Evolutionary conservation across 2,888 invertebrate genomes (phyloP).

Genomic region (Hemicrepidius hirtus): DNA sequence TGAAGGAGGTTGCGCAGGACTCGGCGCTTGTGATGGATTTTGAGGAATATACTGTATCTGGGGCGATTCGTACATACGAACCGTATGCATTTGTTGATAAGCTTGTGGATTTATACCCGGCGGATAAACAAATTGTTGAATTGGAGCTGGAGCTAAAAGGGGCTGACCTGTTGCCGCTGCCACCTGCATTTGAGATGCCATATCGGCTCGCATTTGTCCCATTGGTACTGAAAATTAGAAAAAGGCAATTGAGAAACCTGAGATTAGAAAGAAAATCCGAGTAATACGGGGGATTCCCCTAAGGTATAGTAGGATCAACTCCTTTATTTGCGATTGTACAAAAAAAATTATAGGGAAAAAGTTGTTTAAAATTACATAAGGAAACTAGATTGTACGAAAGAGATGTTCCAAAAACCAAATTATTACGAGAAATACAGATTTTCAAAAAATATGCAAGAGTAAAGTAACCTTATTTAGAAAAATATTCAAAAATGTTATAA

Average conservation of each 20-base stretch:
- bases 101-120: slow-evolving; percentile 69
- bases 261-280: too few relatives aligned
- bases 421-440: too few relatives aligned
- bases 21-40: slow-evolving; percentile 74
- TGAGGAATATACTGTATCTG: slow-evolving; percentile 68
- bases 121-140: slow-evolving; percentile 73
- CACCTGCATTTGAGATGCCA: slow-evolving; percentile 86
- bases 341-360: too few relatives aligned
- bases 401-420: too few relatives aligned
- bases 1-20: slow-evolving; percentile 69
- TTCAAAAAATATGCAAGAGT: too few relatives aligned
- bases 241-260: slow-evolving; percentile 57
- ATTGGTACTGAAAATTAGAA: slow-evolving; percentile 75
- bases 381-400: too few relatives aligned
- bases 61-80: slow-evolving; percentile 82
- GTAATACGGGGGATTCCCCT: too few relatives aligned
- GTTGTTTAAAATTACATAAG: too few relatives aligned
- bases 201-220: slow-evolving; percentile 73
- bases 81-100: slow-evolving; percentile 73
- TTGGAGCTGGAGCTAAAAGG: slow-evolving; percentile 86
- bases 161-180: slow-evolving; percentile 90
- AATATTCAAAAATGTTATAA: too few relatives aligned
- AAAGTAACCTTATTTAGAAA: too few relatives aligned
- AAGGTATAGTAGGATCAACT: too few relatives aligned
- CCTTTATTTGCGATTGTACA: too few relatives aligned